Base-by-base conservation (phyloP, 2,797 vertebrate genomes). In the Sphenopsis melanotis region DNA sequence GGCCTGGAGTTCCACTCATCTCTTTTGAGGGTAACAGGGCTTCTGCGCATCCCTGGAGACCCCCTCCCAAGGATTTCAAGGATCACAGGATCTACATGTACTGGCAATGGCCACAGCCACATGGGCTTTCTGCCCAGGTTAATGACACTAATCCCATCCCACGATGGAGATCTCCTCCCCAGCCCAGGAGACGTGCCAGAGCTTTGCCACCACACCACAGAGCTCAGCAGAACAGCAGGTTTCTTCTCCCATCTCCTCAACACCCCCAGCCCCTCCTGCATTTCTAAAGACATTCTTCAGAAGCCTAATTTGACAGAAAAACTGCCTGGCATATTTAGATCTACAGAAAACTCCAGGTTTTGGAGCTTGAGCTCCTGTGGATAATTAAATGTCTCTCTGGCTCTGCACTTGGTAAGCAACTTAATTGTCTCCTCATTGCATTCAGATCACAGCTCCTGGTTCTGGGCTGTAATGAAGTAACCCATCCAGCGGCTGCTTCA, bases 371-470 rank as follows among this genome's bases (percentile, higher is more conserved):
- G 87, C 81, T 96, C 89, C 85, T 61, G 30, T 69, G 57, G 64
- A 95, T 96, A 97, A 97, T 97, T 97, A 97, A 95, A 93, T 82
- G 79, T 93, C 90, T 95, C 53, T 5, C 88, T 79, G 90, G 81
- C 85, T 94, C 91, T 90, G 93, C 66, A 56, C 83, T 96, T 86
- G 69, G 95, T 76, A 92, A 96, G 94, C 3, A 0, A 94, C 83
- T 97, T 97, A 97, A 96, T 97, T 96, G 95, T 96, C 81, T 97
- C 49, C 90, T 97, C 93, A 82, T 97, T 96, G 87, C 87, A 94
- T 97, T 97, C 96, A 83, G 82, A 80, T 95, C 96, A 95, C 95
- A 95, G 81, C 76, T 95, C 91, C 86, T 60, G 63, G 70, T 90
- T 96, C 95, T 83, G 94, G 93, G 93, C 90, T 83, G 55, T 96